Conservation (phyloP, 1,140 invertebrate species). For the Lepeophtheirus salmonis region DNA sequence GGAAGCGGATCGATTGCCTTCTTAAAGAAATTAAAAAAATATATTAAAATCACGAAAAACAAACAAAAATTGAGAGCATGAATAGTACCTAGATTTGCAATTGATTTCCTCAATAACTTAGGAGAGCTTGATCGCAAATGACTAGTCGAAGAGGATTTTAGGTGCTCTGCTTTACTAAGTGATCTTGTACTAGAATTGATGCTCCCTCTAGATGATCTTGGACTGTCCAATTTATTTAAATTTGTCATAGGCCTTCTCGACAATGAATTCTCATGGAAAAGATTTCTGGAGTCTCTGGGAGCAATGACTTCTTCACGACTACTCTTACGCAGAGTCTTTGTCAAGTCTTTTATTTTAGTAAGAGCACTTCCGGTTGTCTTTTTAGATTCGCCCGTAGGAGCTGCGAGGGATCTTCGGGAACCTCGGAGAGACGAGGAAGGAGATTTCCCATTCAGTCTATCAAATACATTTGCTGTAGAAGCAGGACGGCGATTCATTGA, state of each 20-base stretch:
- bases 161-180: constrained; percentile 1
- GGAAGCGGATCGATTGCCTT: background rate
- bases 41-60: background rate
- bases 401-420: background rate
- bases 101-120: background rate
- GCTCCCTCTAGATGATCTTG: background rate
- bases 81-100: background rate
- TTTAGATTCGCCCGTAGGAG: too few relatives aligned
- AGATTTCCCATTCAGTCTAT: constrained; percentile 6
- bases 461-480: constrained; percentile 14
- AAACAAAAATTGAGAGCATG: background rate
- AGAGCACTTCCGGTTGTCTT: constrained; percentile 2
- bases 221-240: background rate
- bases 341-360: constrained; percentile 15
- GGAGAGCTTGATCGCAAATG: constrained; percentile 1
- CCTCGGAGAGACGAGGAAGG: background rate
- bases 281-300: background rate
- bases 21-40: background rate
- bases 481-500: constrained; percentile 2
- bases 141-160: background rate
- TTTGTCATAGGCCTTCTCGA: constrained; percentile 1
- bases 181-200: constrained; percentile 14
- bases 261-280: constrained; percentile 6
- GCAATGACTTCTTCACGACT: constrained; percentile 12
- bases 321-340: constrained; percentile 8